Percentiles rank a stretch among this genome's conserved stretches.
Conservation (phyloP, 2,888 invertebrate species). For the Lutraria lutraria region DNA sequence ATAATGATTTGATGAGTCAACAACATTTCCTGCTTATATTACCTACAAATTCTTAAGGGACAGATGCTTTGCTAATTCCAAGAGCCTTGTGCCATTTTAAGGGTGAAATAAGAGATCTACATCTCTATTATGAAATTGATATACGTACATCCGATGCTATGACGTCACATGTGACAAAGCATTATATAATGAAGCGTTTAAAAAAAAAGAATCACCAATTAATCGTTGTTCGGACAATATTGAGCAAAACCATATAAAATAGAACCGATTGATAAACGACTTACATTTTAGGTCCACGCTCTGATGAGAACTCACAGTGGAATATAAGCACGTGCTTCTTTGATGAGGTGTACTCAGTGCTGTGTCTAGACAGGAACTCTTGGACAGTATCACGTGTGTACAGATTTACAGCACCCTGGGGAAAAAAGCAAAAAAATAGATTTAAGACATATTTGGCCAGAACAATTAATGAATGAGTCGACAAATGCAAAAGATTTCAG, state of each 20-base stretch:
- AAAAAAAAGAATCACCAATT: background rate
- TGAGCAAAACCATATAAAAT: background rate
- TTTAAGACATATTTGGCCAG: background rate
- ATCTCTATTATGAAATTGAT: too few relatives aligned
- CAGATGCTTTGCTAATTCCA: too few relatives aligned
- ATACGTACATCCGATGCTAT: background rate
- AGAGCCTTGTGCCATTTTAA: too few relatives aligned
- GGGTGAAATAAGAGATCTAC: too few relatives aligned
- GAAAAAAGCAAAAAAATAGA: background rate
- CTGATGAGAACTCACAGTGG: slow-evolving; percentile 71
- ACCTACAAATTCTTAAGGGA: too few relatives aligned
- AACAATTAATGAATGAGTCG: too few relatives aligned
- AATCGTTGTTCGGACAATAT: background rate
- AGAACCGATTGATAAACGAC: background rate
- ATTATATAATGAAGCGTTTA: background rate
- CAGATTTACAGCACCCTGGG: slow-evolving; percentile 60
- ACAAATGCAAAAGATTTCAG: too few relatives aligned
- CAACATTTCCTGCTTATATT: too few relatives aligned
- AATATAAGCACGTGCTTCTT: slow-evolving; percentile 67
- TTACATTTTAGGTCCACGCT: slow-evolving; percentile 70
- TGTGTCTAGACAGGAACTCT: slow-evolving; percentile 36
- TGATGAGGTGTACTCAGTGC: slow-evolving; percentile 20
- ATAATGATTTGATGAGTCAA: too few relatives aligned
- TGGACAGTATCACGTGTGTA: slow-evolving; percentile 55
- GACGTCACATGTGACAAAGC: background rate